phyloP scores from a whole-genome alignment of 2,888 invertebrate species.

The Strigamia maritima region DNA sequence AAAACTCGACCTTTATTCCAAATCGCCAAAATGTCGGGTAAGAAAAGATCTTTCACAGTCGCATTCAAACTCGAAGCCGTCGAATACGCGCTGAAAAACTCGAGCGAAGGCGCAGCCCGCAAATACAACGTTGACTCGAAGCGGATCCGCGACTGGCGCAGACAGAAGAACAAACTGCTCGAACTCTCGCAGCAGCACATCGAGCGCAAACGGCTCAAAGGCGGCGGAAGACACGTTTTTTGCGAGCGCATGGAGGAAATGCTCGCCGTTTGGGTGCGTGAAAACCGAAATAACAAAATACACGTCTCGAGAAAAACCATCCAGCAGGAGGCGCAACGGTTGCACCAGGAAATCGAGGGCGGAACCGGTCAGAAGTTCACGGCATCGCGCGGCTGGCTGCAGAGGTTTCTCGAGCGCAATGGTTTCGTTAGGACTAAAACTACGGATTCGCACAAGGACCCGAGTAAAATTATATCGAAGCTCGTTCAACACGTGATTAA shows the following conservation, averaged over 20 bases:
- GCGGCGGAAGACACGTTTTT: background rate
- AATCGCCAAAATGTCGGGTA: background rate
- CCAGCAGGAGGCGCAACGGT: background rate
- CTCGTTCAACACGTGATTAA: background rate
- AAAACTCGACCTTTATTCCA: too few relatives aligned
- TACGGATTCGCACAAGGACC: background rate
- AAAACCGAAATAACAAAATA: background rate
- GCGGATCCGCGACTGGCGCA: conserved; percentile 36
- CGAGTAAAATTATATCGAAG: background rate
- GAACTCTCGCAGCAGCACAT: background rate
- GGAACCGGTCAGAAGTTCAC: background rate
- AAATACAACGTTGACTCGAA: conserved; percentile 37
- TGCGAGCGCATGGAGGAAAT: background rate
- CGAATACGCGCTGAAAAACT: conserved; percentile 37
- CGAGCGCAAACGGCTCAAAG: background rate
- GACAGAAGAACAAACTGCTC: background rate
- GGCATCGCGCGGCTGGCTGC: background rate
- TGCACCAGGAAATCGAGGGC: background rate
- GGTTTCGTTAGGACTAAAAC: background rate
- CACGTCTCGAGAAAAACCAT: background rate
- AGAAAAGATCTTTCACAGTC: background rate
- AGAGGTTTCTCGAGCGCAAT: background rate
- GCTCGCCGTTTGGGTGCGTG: background rate
- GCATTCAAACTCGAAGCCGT: conserved; percentile 12
- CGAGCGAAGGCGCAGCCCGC: conserved; percentile 35